phyloP scores from a whole-genome alignment of 1,140 invertebrate genomes.

The Formica selysi region DNA sequence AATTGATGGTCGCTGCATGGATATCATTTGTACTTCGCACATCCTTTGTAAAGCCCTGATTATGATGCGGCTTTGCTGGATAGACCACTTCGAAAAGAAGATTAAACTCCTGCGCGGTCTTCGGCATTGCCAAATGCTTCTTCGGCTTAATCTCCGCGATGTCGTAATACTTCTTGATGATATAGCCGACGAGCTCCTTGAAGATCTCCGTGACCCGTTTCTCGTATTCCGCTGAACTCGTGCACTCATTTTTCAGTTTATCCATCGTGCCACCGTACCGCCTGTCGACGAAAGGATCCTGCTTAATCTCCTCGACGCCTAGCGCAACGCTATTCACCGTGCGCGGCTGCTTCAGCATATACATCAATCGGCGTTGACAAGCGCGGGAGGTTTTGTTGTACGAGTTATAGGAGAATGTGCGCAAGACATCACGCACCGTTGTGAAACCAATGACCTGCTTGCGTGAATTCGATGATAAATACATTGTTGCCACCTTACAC shows the following conservation, averaged over 20 bases:
- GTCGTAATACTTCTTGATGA: constrained; percentile 83
- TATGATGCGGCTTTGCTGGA: constrained; percentile 75
- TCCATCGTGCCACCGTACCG: constrained; percentile 81
- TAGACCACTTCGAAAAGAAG: constrained; percentile 78
- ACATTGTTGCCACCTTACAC: constrained; percentile 89
- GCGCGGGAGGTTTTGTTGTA: constrained; percentile 91
- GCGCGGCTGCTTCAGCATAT: constrained; percentile 88
- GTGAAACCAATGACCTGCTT: constrained; percentile 85
- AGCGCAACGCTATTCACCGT: constrained; percentile 88
- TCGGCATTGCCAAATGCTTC: constrained; percentile 80
- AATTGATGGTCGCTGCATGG: constrained; percentile 84
- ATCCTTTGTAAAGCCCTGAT: constrained; percentile 79
- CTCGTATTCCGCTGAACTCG: constrained; percentile 78
- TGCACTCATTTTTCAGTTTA: constrained; percentile 76
- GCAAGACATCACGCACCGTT: constrained; percentile 89
- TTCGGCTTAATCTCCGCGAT: constrained; percentile 81
- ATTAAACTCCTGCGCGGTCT: constrained; percentile 86
- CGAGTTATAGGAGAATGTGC: constrained; percentile 86
- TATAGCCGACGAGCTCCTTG: constrained; percentile 82
- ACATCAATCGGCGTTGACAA: constrained; percentile 89
- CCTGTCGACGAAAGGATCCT: constrained; percentile 86
- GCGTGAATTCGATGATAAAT: constrained; percentile 87
- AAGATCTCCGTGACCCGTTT: constrained; percentile 78
- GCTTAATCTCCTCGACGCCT: constrained; percentile 88
- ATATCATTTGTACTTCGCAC: constrained; percentile 80